phyloP scores from a whole-genome alignment of 1,140 invertebrate genomes.

The Lepidurus couesii region DNA sequence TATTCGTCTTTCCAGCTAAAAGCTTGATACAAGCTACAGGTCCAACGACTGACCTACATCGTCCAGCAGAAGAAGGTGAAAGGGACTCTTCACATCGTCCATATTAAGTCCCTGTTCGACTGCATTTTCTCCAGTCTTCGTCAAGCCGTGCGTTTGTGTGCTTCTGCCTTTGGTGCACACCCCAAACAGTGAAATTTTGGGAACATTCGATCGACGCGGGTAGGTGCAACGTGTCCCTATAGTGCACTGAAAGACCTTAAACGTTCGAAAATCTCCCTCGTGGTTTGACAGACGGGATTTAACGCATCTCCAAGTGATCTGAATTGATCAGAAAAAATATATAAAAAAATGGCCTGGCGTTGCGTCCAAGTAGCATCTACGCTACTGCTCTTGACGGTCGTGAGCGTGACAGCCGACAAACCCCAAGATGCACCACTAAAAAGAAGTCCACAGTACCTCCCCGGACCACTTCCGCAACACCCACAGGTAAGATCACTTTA shows the following conservation, averaged over 20 bases:
- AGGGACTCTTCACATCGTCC: background rate
- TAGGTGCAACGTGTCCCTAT: background rate
- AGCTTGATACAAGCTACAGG: background rate
- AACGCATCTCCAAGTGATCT: background rate
- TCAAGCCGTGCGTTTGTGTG: background rate
- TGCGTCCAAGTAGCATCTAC: background rate
- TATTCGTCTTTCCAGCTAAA: background rate
- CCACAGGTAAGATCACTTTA: background rate
- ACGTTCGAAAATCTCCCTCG: too few species aligned
- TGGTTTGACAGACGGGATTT: background rate
- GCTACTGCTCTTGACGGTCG: background rate
- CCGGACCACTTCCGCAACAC: background rate
- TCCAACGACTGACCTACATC: conserved; percentile 4
- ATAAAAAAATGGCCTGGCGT: background rate
- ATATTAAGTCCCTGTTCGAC: background rate
- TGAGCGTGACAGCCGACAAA: background rate
- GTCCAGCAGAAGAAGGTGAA: conserved; percentile 2
- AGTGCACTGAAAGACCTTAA: background rate
- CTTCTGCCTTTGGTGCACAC: background rate
- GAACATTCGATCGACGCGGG: background rate
- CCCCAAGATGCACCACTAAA: background rate
- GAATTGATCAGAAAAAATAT: background rate
- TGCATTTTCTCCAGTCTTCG: background rate
- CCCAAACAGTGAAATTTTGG: too few species aligned
- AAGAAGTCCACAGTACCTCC: background rate